These are phyloP conservation scores for Caretta caretta DNA, from an alignment of 2,113 vertebrate genomes.

Conservation along the genomic window DNA sequence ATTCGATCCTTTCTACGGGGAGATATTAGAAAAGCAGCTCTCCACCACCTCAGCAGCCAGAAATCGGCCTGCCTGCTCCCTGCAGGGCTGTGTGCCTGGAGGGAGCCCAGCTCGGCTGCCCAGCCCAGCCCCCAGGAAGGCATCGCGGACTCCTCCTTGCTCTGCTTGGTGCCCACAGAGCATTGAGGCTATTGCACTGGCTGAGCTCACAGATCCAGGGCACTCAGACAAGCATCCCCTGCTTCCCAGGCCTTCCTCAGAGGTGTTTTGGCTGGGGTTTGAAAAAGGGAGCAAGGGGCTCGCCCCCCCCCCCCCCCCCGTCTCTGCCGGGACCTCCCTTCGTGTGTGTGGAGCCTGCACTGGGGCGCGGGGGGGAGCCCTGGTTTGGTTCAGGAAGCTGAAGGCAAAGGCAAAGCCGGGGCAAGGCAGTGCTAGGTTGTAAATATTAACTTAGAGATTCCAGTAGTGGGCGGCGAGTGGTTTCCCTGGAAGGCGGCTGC, in stretches of 20 bases:
- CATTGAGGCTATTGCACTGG: not conserved
- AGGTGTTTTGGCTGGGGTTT: not conserved
- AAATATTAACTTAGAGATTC: slow-evolving; percentile 52
- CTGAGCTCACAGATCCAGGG: not conserved
- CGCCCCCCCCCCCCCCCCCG: not conserved
- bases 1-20: not conserved
- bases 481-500: slow-evolving; percentile 74
- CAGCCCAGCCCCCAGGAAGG: not conserved
- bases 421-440: slow-evolving; percentile 12
- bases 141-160: not conserved
- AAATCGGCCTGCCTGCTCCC: not conserved
- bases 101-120: not conserved
- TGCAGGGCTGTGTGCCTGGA: accelerated
- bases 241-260: too few relatives aligned
- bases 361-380: not conserved
- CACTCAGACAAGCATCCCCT: not conserved
- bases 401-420: slow-evolving; percentile 25
- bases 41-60: not conserved
- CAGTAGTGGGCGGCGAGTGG: slow-evolving; percentile 75
- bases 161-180: not conserved
- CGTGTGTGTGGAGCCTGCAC: not conserved
- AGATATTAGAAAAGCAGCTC: not conserved
- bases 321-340: not conserved
- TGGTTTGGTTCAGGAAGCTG: not conserved
- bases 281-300: not conserved